Percentiles rank a stretch among this genome's conserved stretches.
Evolutionary conservation across 2,888 invertebrate species (phyloP).

Genomic region (Dendrolimus houi): DNA sequence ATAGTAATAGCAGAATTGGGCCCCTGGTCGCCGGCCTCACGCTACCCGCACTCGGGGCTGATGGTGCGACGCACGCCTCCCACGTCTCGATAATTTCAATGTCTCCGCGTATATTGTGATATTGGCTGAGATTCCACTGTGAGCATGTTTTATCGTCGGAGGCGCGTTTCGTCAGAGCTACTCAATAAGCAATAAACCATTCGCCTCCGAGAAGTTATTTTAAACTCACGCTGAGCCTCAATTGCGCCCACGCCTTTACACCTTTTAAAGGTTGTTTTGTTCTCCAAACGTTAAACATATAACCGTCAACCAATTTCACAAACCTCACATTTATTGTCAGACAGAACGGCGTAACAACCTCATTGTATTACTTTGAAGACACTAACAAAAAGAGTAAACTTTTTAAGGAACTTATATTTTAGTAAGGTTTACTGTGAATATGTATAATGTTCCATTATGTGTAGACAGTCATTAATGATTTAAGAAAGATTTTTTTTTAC

Average conservation of each 20-base stretch:
- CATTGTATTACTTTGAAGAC: background rate
- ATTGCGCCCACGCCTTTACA: constrained; percentile 67
- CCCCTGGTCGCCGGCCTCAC: constrained; percentile 18
- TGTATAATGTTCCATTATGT: background rate
- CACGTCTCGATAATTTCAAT: constrained; percentile 72
- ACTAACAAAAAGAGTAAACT: background rate
- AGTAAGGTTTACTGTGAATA: background rate
- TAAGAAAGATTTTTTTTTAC: too few relatives aligned
- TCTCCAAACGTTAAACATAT: constrained; percentile 57
- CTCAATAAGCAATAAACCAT: constrained; percentile 76
- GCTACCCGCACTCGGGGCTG: constrained; percentile 20
- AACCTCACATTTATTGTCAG: constrained; percentile 20
- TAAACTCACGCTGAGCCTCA: constrained; percentile 56
- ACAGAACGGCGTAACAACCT: background rate
- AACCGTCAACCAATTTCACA: constrained; percentile 25
- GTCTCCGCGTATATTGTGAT: constrained; percentile 67
- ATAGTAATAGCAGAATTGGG: too few relatives aligned
- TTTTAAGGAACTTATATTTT: background rate
- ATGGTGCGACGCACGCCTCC: constrained; percentile 47
- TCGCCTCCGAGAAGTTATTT: constrained; percentile 71
- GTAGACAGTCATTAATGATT: background rate
- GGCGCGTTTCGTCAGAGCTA: constrained; percentile 68
- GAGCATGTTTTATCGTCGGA: constrained; percentile 62
- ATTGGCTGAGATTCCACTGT: constrained; percentile 70
- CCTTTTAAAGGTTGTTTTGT: constrained; percentile 75